Conservation (phyloP, 2,797 vertebrate species). For the Monodelphis domestica region DNA sequence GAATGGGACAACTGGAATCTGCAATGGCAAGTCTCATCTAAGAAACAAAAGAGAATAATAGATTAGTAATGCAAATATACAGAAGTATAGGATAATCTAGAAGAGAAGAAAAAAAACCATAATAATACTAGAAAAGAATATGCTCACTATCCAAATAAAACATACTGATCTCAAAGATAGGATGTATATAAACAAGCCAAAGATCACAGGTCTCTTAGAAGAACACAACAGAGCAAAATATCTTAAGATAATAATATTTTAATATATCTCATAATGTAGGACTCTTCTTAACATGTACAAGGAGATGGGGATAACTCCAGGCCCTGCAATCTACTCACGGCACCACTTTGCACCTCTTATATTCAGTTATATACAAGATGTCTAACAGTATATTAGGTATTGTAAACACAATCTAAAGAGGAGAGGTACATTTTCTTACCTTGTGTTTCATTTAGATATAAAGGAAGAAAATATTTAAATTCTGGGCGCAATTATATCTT, state of each 20-base stretch:
- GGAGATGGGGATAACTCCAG: neutral
- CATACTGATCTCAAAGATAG: neutral
- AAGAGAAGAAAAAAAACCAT: neutral
- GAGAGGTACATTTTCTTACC: neutral
- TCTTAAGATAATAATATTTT: no score
- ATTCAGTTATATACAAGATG: neutral
- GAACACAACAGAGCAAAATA: neutral
- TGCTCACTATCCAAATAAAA: neutral
- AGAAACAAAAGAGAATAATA: neutral
- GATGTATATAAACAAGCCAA: neutral
- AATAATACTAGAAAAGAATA: neutral
- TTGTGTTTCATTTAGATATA: neutral
- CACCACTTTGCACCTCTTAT: neutral
- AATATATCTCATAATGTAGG: no score
- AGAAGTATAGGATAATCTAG: neutral
- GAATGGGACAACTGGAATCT: neutral
- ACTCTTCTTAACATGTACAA: neutral
- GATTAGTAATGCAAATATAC: neutral
- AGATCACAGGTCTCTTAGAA: neutral
- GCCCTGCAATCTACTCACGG: neutral
- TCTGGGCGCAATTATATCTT: neutral
- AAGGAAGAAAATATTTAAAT: neutral
- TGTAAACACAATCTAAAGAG: neutral
- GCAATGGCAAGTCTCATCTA: neutral
- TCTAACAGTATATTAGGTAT: neutral